Conservation (phyloP, 2,797 vertebrate genomes). For the Semotilus atromaculatus region DNA sequence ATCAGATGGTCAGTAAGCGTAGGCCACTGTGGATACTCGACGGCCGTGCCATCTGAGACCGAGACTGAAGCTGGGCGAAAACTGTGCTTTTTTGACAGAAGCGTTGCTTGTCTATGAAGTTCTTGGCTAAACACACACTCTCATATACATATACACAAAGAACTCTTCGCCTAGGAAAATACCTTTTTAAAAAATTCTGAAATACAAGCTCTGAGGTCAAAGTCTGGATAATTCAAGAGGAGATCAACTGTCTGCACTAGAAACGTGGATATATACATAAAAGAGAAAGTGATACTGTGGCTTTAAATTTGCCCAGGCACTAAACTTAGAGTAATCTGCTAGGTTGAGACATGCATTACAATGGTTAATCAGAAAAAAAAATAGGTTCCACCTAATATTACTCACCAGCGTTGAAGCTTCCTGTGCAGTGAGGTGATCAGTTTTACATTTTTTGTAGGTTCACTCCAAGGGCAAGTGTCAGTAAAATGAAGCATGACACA, state of each 20-base stretch:
- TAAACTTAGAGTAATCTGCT: not conserved
- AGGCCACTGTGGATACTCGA: not conserved
- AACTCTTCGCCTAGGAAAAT: not conserved
- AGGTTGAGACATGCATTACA: constrained; percentile 5
- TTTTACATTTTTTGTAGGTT: constrained; percentile 55
- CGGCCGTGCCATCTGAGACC: not conserved
- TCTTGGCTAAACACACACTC: not conserved
- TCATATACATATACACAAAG: constrained; percentile 27
- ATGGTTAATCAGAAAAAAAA: constrained; percentile 20
- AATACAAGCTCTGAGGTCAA: constrained; percentile 3
- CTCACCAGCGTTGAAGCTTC: not conserved
- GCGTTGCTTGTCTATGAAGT: not conserved
- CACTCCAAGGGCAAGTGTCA: constrained; percentile 66
- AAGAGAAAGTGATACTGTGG: no score
- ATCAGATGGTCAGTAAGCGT: not conserved
- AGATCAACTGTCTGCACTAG: not conserved
- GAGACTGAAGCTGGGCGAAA: not conserved
- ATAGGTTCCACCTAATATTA: not conserved
- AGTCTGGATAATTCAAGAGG: constrained; percentile 10
- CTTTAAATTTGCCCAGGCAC: constrained; percentile 6
- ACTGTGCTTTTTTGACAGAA: not conserved
- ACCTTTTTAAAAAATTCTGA: not conserved
- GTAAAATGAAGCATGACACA: constrained; percentile 65
- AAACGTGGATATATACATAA: no score
- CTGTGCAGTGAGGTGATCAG: constrained; percentile 24